Evolutionary conservation across 2,797 vertebrate species (phyloP).

Genomic region (Cetoscarus ocellatus): DNA sequence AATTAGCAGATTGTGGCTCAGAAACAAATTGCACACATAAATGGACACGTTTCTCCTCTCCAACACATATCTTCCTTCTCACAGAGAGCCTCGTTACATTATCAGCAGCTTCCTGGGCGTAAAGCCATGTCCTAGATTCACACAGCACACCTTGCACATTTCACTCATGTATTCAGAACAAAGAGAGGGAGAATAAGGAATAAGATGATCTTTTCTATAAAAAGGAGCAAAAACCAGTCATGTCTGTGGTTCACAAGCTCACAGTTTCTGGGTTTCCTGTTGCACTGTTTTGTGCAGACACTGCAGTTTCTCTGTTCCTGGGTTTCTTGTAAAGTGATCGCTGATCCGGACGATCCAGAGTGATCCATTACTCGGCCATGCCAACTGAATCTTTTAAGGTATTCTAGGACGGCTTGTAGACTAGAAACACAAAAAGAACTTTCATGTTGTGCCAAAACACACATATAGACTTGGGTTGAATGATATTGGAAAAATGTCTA

Average conservation of each 20-base stretch:
- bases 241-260: constrained; percentile 59
- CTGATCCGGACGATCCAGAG: constrained; percentile 70
- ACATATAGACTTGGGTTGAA: too few species aligned
- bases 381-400: constrained; percentile 73
- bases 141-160: constrained; percentile 58
- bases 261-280: constrained; percentile 79
- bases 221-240: constrained; percentile 36
- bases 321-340: constrained; percentile 80
- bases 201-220: constrained; percentile 41
- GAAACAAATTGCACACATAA: constrained; percentile 51
- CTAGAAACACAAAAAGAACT: constrained; percentile 57
- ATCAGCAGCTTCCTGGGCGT: constrained; percentile 62
- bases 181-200: constrained; percentile 20
- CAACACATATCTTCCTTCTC: constrained; percentile 60
- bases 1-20: constrained; percentile 6
- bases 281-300: constrained; percentile 73
- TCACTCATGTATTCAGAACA: constrained; percentile 41
- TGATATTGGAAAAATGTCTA: too few species aligned
- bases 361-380: constrained; percentile 72
- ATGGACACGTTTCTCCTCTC: constrained; percentile 35
- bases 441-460: constrained; percentile 23
- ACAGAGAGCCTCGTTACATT: constrained; percentile 64
- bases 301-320: constrained; percentile 75
- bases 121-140: constrained; percentile 69
- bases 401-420: constrained; percentile 58